Evolutionary conservation across 2,113 vertebrate species (phyloP), one percentile per base, ranked within the genome.

Genomic region (Amphilophus citrinellus): DNA sequence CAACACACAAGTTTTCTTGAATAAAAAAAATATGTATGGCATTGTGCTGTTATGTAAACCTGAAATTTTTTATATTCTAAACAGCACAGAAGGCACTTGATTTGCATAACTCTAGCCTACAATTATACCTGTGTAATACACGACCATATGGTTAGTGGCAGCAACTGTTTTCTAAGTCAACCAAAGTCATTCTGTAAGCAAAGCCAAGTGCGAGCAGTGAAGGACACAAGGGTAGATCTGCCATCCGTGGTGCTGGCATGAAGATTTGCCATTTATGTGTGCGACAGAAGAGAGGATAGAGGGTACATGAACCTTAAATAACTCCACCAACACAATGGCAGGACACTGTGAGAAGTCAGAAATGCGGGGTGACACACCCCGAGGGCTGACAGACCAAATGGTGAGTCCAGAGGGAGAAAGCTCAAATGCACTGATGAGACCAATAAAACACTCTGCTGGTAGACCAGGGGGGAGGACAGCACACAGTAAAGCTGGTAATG

Each of bases 401-500:
- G 82, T 50, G 7, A 5, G 86, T 83, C 60, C 62, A 75, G 56
- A 85, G 77, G 84, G 63, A 90, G 84, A 91, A 87, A 85, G 61
- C 87, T 88, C 84, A 66, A 76, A 62, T 5, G 75, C 17, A 18
- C 42, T 53, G 89, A 95, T 63, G 87, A 88, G 83, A 84, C 84
- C 91, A 90, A 92, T 94, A 93, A 93, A 94, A 92, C 87, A 83
- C 84, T 85, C 76, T 50, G 73, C 56, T 71, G 66, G 53, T 53
- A n/a, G 85, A 84, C 27, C 0, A 53, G 58, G 79, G 79, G 60
- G 79, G 86, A 77, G 84, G 77, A 84, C 65, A 78, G 79, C 68
- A 65, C 80, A 22, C 66, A 66, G 83, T 37, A 73, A 73, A 85
- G 90, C 90, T 93, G 83, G 86, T 93, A 94, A 95, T 94, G 86